These are phyloP conservation scores for Encarsia formosa DNA, from an alignment of 2,888 invertebrate species.

Conservation along the genomic window DNA sequence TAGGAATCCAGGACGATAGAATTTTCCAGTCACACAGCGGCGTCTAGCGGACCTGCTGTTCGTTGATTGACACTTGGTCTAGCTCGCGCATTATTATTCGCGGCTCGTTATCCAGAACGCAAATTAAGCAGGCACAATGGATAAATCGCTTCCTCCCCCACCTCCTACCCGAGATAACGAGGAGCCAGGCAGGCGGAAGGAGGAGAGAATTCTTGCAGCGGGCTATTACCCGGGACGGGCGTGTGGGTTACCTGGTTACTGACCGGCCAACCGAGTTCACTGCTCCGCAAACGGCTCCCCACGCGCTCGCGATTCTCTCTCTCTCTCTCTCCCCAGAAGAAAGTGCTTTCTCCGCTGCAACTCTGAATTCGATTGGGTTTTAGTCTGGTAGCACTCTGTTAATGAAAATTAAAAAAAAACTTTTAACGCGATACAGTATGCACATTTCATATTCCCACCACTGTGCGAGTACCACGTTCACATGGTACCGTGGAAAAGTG, in stretches of 20 bases:
- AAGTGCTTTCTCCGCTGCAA: conserved; percentile 44
- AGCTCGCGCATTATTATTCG: neutral
- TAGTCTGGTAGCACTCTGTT: too few species aligned
- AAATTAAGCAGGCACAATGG: neutral
- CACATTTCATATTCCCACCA: too few species aligned
- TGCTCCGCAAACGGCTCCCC: conserved; percentile 42
- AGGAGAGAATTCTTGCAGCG: neutral
- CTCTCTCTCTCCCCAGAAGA: conserved; percentile 30
- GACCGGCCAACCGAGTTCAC: conserved; percentile 53
- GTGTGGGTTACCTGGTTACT: conserved; percentile 53
- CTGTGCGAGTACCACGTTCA: too few species aligned
- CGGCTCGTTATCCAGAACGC: too few species aligned
- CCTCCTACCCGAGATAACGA: neutral
- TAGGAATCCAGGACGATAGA: too few species aligned
- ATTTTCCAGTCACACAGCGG: too few species aligned
- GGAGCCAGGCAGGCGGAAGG: neutral
- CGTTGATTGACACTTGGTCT: conserved; percentile 18
- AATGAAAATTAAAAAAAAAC: too few species aligned
- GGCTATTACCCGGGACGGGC: neutral
- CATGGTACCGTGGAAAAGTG: too few species aligned
- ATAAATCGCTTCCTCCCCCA: too few species aligned
- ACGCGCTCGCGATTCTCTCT: neutral
- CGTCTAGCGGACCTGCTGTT: conserved; percentile 20
- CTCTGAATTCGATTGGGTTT: too few species aligned
- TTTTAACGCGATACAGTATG: too few species aligned